phyloP scores from a whole-genome alignment of 92 coral and sea anemone species.

The Muricea muricata region DNA sequence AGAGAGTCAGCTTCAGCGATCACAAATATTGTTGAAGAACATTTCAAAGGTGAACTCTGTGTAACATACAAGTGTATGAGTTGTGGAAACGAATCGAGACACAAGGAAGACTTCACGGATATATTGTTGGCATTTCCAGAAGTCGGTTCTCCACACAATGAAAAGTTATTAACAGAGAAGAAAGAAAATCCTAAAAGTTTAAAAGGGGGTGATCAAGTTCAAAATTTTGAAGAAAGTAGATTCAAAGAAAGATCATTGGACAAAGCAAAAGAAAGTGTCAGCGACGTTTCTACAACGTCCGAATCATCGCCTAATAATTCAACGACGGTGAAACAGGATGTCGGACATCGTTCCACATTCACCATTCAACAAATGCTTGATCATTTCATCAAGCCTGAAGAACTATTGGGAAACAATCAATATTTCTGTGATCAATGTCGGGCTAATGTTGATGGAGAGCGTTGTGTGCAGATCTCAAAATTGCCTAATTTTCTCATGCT shows the following conservation, averaged over 20 bases:
- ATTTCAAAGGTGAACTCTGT: slow-evolving; percentile 85
- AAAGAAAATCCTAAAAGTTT: slow-evolving; percentile 71
- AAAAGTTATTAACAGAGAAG: not conserved
- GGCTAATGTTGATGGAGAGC: slow-evolving; percentile 89
- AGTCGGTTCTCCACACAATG: slow-evolving; percentile 44
- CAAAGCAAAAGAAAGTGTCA: slow-evolving; percentile 53
- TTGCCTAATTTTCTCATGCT: slow-evolving; percentile 81
- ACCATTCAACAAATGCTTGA: slow-evolving; percentile 83
- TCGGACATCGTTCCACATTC: slow-evolving; percentile 53
- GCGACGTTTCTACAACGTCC: slow-evolving; percentile 50
- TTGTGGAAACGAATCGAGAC: slow-evolving; percentile 75
- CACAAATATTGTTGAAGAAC: slow-evolving; percentile 73
- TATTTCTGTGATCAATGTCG: slow-evolving; percentile 92
- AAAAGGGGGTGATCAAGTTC: slow-evolving; percentile 83
- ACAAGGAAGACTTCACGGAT: slow-evolving; percentile 92
- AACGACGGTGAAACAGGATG: slow-evolving; percentile 51
- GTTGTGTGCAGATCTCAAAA: slow-evolving; percentile 81
- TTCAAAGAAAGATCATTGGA: slow-evolving; percentile 53
- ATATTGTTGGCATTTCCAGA: slow-evolving; percentile 92
- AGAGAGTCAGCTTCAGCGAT: not conserved
- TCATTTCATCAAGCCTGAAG: slow-evolving; percentile 90
- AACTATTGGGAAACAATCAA: slow-evolving; percentile 84
- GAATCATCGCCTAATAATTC: slow-evolving; percentile 48
- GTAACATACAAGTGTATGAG: slow-evolving; percentile 83
- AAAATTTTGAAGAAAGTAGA: slow-evolving; percentile 44